A percentile compares a stretch with the other conserved stretches of the same genome.
Conservation (phyloP, 1,140 invertebrate genomes). For the Macrosteles quadrilineatus region DNA sequence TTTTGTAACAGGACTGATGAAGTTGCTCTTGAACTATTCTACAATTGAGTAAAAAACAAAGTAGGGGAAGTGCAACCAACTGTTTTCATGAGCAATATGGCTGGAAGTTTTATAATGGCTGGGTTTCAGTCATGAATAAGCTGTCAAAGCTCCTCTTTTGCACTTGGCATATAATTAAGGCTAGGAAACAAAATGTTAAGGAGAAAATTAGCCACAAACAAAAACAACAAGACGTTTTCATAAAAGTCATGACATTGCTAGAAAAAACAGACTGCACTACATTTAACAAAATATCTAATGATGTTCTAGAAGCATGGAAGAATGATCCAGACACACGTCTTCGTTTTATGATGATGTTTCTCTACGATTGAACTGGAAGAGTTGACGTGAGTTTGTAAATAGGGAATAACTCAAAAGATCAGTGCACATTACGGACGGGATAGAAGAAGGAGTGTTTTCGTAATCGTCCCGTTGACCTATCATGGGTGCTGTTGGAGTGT, state of each 20-base stretch:
- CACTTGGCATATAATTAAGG: background rate
- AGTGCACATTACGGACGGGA: no score
- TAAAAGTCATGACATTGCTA: background rate
- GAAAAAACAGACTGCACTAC: background rate
- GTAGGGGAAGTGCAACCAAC: background rate
- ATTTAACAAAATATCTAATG: background rate
- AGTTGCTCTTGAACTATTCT: background rate
- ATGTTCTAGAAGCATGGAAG: background rate
- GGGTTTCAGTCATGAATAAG: background rate
- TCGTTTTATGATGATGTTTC: no score
- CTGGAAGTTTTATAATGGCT: background rate
- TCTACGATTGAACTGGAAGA: no score
- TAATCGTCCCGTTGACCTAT: no score
- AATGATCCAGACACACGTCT: background rate
- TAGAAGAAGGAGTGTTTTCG: no score
- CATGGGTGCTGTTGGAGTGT: no score
- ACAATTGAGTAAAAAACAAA: background rate
- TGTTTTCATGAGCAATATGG: background rate
- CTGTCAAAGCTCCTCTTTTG: background rate
- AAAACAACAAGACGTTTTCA: background rate
- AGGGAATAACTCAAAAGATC: no score
- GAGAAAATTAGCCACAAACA: background rate
- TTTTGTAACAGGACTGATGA: background rate
- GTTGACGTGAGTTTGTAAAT: no score
- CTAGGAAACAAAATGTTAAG: background rate